Evolutionary conservation across 2,888 invertebrate species (phyloP), one percentile per base, ranked within the genome.

Genomic region (Acleris sparsana): DNA sequence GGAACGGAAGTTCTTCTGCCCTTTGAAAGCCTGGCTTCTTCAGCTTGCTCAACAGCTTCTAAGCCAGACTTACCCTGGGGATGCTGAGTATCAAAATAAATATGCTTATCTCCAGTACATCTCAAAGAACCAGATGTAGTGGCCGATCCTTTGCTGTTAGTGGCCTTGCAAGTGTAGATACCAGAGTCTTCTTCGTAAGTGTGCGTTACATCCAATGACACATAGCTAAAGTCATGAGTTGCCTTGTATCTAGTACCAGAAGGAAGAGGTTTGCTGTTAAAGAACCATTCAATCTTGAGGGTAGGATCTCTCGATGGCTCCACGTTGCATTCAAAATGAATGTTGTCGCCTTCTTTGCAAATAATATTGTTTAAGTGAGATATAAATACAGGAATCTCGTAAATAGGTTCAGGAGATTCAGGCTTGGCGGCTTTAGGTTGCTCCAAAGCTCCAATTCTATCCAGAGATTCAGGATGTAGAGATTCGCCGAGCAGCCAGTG

Each of bases 151-250:
- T 96, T 97, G 74, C 94, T 96, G 82, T 98, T 98, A 1, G 96
- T 97, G 17, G 98, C 98, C 86, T 96, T 97, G 80, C 97, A 97
- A 39, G 97, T 97, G 76, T 97, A 97, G 70, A 98, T 94, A 57
- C 98, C 99, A 63, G 97, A 97, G 88, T 99, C 98, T 91, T 98
- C 97, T 71, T 97, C 96, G 80, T 98, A 97, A 0, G 96, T 95
- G 73, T 97, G 97, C 63, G 94, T 95, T 70, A 99, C 94, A 80
- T 99, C 98, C 76, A 99, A 93, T 17, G 98, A 96, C 11, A 99
- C 97, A 80, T 97, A 98, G 65, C 99, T 99, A 86, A 99, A 99
- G 85, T 99, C 99, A 81, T 98, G 97, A 17, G 96, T 97, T 29
- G 97, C 96, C 88, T 97, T 97, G 85, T 96, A 99, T 82, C 98